These are phyloP conservation scores for Gymnopithys bicolor DNA, from an alignment of 2,797 vertebrate genomes.

Conservation along the genomic window DNA sequence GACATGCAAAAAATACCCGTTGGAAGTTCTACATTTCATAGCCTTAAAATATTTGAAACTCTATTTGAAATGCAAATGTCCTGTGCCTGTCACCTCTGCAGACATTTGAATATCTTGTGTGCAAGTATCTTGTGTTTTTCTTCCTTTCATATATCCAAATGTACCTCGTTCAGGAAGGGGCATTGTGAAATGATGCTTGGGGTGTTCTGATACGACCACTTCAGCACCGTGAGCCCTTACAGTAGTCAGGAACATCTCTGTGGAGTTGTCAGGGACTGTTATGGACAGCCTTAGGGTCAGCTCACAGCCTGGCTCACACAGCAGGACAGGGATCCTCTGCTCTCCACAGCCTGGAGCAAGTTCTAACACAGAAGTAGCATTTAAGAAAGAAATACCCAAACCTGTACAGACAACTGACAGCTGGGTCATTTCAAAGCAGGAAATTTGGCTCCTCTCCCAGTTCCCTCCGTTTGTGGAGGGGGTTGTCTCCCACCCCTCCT, in stretches of 20 bases:
- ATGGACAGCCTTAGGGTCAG: not conserved
- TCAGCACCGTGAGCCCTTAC: not conserved
- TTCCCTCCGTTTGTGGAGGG: not conserved
- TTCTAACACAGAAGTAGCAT: not conserved
- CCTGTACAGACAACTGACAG: not conserved
- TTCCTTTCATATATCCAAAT: not conserved
- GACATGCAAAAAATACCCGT: not conserved
- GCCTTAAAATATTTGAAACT: not conserved
- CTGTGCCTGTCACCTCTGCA: not conserved
- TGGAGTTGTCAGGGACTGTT: not conserved
- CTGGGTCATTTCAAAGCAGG: accelerated
- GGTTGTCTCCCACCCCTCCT: not conserved
- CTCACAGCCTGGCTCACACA: not conserved
- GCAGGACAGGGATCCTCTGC: not conserved
- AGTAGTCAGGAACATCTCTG: not conserved
- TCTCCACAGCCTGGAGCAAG: not conserved
- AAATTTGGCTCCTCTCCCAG: not conserved
- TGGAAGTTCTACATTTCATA: not conserved
- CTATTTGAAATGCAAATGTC: not conserved
- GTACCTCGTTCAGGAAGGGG: not conserved
- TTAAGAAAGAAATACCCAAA: not conserved
- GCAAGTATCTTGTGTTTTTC: not conserved
- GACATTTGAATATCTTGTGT: not conserved
- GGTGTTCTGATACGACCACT: not conserved
- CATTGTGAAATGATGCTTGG: not conserved